Conservation (phyloP, 2,113 vertebrate genomes). For the Piprites chloris region DNA sequence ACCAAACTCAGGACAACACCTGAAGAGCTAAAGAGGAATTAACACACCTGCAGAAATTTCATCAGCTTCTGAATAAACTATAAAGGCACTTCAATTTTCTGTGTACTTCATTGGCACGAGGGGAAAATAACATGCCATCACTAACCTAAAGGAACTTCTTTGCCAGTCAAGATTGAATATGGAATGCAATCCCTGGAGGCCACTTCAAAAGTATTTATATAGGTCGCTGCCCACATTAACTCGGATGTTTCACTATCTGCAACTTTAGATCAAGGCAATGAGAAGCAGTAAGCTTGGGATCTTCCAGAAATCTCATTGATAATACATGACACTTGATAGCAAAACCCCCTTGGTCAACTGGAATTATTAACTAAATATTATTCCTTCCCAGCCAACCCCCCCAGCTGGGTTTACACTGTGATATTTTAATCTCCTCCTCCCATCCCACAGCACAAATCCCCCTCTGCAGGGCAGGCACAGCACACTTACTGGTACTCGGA, state of each 20-base stretch:
- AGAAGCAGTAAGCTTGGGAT: neutral
- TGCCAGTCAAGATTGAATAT: neutral
- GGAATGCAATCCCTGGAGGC: neutral
- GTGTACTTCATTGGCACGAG: neutral
- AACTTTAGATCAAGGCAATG: neutral
- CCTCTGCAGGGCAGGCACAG: constrained; percentile 6
- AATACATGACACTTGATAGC: neutral
- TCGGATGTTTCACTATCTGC: neutral
- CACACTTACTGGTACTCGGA: constrained; percentile 92
- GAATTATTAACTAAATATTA: neutral
- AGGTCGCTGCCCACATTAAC: constrained; percentile 28
- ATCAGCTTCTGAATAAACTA: neutral
- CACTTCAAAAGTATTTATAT: neutral
- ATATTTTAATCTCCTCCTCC: neutral
- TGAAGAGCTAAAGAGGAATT: neutral
- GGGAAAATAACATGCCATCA: neutral
- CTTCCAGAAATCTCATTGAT: neutral
- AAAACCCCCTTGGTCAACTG: neutral
- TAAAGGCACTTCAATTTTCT: neutral
- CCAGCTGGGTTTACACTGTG: neutral
- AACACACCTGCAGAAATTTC: neutral
- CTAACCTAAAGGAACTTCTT: neutral
- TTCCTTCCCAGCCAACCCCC: no score
- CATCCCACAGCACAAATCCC: neutral
- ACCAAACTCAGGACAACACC: neutral